Evolutionary conservation across 2,113 vertebrate genomes (phyloP).

Genomic region (Clarias magur): DNA sequence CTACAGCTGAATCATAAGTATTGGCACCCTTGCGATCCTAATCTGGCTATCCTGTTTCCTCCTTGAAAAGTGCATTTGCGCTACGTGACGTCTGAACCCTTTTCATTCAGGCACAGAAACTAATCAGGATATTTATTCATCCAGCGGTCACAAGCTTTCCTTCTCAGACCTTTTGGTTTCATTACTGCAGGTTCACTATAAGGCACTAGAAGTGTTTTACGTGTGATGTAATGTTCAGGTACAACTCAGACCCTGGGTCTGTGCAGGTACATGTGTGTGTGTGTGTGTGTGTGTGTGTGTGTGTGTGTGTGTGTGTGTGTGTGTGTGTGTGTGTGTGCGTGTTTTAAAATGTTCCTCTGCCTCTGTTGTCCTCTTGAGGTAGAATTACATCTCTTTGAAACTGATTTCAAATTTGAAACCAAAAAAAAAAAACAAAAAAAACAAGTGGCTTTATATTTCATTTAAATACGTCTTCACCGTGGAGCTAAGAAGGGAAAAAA

Average conservation of each 20-base stretch:
- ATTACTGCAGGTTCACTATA: conserved; percentile 11
- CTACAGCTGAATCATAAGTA: background rate
- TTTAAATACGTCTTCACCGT: background rate
- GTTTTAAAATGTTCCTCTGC: conserved; percentile 18
- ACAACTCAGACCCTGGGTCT: background rate
- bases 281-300: background rate
- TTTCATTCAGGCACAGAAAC: background rate
- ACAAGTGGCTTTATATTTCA: conserved; percentile 4
- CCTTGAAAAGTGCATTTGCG: background rate
- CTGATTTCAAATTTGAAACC: background rate
- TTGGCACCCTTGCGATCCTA: background rate
- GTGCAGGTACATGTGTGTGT: background rate
- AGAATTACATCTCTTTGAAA: conserved; percentile 10
- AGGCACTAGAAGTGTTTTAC: background rate
- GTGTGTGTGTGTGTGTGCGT: background rate
- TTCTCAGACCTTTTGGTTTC: background rate
- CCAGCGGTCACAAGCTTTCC: background rate
- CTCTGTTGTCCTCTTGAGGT: conserved; percentile 28
- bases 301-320: background rate
- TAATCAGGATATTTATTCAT: background rate
- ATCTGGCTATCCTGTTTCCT: background rate
- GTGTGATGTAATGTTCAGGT: background rate
- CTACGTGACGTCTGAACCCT: background rate
- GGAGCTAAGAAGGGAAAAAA: background rate
- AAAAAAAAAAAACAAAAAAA: background rate